Percentiles rank a stretch among this genome's conserved stretches.
Evolutionary conservation across 1,140 invertebrate species (phyloP).

Genomic region (Plectus sambesii): DNA sequence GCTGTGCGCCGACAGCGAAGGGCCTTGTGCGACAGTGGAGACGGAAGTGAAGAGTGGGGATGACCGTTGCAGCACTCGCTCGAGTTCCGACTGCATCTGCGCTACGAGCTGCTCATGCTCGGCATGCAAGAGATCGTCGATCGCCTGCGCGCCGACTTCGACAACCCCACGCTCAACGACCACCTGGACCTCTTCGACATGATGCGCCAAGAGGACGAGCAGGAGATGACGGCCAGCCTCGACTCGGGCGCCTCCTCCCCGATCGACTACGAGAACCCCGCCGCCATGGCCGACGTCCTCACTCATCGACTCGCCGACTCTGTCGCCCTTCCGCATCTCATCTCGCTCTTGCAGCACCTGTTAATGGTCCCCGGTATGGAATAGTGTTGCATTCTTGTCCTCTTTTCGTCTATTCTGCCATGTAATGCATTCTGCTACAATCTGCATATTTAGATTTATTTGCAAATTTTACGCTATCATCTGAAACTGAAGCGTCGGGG

Average conservation of each 20-base stretch:
- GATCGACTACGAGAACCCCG: slow-evolving; percentile 84
- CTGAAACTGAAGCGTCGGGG: too few species aligned
- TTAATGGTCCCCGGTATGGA: slow-evolving; percentile 74
- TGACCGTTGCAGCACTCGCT: slow-evolving; percentile 68
- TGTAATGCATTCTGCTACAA: too few species aligned
- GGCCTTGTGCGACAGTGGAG: too few species aligned
- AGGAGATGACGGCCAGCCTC: slow-evolving; percentile 56
- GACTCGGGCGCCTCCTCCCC: slow-evolving; percentile 52
- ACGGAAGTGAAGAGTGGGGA: too few species aligned
- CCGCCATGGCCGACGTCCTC: slow-evolving; percentile 81
- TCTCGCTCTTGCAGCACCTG: slow-evolving; percentile 80
- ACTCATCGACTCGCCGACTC: slow-evolving; percentile 79
- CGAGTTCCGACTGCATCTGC: slow-evolving; percentile 83
- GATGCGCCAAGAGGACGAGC: slow-evolving; percentile 90
- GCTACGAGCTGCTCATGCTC: slow-evolving; percentile 91
- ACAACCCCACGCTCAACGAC: slow-evolving; percentile 30
- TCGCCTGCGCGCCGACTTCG: slow-evolving; percentile 59
- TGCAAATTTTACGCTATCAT: too few species aligned
- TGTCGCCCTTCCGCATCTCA: slow-evolving; percentile 77
- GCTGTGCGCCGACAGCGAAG: too few species aligned
- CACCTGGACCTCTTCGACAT: slow-evolving; percentile 93
- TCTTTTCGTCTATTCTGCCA: neutral
- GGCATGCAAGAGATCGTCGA: slow-evolving; percentile 90
- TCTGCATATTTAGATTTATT: too few species aligned
- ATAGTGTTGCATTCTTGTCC: neutral